Evolutionary conservation across 1,140 invertebrate species (phyloP).

Genomic region (Drosophila virilis): DNA sequence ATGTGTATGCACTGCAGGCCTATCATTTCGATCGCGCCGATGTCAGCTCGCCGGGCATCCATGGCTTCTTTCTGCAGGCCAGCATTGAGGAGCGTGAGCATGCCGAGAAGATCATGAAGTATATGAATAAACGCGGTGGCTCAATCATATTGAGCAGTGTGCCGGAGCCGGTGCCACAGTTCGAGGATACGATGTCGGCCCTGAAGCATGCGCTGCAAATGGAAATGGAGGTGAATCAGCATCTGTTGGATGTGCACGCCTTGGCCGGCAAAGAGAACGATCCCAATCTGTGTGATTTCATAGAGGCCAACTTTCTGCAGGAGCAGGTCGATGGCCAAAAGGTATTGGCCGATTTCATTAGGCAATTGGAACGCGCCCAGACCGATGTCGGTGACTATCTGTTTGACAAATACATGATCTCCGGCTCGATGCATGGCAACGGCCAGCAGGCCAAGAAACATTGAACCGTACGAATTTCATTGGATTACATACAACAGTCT

Average conservation of each 20-base stretch:
- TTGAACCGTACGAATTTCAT: not conserved
- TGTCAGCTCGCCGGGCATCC: conserved; percentile 90
- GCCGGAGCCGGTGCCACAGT: conserved; percentile 87
- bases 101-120: conserved; percentile 90
- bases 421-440: conserved; percentile 35
- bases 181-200: conserved; percentile 88
- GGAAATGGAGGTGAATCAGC: conserved; percentile 92
- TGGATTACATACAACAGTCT: not conserved
- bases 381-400: conserved; percentile 90
- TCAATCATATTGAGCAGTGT: conserved; percentile 86
- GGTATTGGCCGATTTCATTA: conserved; percentile 89
- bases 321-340: conserved; percentile 92
- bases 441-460: not conserved
- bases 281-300: conserved; percentile 89
- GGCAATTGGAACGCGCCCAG: conserved; percentile 89
- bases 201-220: conserved; percentile 89
- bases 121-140: conserved; percentile 93
- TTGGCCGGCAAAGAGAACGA: conserved; percentile 88
- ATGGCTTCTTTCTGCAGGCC: conserved; percentile 89
- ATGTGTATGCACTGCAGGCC: conserved; percentile 85
- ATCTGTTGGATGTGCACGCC: conserved; percentile 88
- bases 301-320: conserved; percentile 89
- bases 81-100: conserved; percentile 92
- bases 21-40: conserved; percentile 92
- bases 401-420: conserved; percentile 87